These are phyloP conservation scores for Toxotes jaculatrix DNA, from an alignment of 2,113 vertebrate species.

Conservation along the genomic window DNA sequence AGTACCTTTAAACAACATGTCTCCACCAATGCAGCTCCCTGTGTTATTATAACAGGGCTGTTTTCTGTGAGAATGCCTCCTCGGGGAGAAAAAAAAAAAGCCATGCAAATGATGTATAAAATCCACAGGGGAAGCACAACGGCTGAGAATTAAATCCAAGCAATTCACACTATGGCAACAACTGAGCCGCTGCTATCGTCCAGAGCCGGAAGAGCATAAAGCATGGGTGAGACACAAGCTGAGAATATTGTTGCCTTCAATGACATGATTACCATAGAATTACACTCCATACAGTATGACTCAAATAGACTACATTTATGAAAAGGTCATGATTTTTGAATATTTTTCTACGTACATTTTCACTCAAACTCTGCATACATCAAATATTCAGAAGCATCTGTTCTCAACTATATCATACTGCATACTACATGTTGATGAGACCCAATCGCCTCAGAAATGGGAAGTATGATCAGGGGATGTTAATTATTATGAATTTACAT, in stretches of 20 bases:
- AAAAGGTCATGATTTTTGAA: background rate
- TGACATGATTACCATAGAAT: background rate
- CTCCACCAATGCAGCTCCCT: background rate
- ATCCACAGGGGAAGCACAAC: background rate
- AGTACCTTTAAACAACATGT: no score
- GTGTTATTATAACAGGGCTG: background rate
- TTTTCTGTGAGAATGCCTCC: background rate
- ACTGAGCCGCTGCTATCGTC: background rate
- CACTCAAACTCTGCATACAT: background rate
- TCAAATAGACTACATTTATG: background rate
- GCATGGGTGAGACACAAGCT: background rate
- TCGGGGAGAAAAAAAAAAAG: background rate
- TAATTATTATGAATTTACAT: no score
- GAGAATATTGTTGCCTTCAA: background rate
- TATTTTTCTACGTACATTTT: background rate
- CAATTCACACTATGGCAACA: background rate
- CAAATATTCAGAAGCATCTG: constrained; percentile 1
- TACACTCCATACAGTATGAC: background rate
- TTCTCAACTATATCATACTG: background rate
- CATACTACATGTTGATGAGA: background rate
- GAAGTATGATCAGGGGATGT: no score
- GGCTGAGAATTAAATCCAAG: constrained; percentile 7
- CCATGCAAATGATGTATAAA: background rate
- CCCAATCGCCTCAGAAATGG: no score
- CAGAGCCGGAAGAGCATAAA: constrained; percentile 11